Evolutionary conservation across 2,797 vertebrate species (phyloP).

Genomic region (Gymnocypris eckloni): DNA sequence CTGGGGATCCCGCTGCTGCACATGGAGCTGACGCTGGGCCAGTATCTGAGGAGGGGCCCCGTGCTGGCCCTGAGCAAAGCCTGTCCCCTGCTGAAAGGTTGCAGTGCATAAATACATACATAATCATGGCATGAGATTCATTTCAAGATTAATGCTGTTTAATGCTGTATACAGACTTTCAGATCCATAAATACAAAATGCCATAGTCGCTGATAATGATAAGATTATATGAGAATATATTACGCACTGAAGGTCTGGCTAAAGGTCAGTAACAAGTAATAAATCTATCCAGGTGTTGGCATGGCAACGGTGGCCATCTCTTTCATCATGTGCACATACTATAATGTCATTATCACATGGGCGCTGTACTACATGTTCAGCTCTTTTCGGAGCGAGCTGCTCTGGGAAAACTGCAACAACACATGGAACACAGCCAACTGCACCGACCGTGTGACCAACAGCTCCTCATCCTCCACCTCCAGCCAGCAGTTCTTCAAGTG

Average conservation of each 20-base stretch:
- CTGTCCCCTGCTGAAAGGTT: conserved; percentile 82
- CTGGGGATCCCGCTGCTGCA: conserved; percentile 81
- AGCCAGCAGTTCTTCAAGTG: conserved; percentile 84
- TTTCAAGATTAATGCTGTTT: background rate
- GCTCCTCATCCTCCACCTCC: conserved; percentile 71
- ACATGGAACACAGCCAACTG: conserved; percentile 81
- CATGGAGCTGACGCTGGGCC: conserved; percentile 81
- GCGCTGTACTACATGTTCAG: conserved; percentile 82
- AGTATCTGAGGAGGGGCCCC: conserved; percentile 77
- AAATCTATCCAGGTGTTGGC: conserved; percentile 74
- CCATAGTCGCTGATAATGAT: background rate
- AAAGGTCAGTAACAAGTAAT: background rate
- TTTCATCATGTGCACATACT: conserved; percentile 82
- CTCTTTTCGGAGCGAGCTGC: conserved; percentile 78
- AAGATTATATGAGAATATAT: background rate
- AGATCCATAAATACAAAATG: background rate
- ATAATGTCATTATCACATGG: conserved; percentile 82
- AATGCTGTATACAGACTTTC: background rate
- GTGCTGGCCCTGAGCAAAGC: conserved; percentile 74
- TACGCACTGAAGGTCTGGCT: background rate
- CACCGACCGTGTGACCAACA: conserved; percentile 67
- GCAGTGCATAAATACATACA: background rate
- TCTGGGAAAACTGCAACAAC: conserved; percentile 81
- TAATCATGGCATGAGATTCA: background rate
- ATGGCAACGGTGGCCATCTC: conserved; percentile 81